A percentile compares a stretch with the other conserved stretches of the same genome.
Conservation (phyloP, 1,140 invertebrate genomes). For the Brachionus sp. region DNA sequence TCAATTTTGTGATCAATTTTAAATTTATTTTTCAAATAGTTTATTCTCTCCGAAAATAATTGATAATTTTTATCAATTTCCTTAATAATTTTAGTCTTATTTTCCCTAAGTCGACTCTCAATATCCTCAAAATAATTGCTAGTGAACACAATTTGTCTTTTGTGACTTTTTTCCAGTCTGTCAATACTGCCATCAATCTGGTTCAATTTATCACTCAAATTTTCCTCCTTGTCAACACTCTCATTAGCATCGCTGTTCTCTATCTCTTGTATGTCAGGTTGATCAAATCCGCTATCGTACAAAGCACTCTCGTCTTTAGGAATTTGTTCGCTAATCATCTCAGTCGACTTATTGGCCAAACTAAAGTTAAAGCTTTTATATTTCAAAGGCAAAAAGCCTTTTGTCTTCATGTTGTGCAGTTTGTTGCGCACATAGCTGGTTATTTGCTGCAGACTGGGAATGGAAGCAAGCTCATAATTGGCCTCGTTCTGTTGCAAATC, state of each 20-base stretch:
- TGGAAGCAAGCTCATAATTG: not conserved
- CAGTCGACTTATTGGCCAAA: too few species aligned
- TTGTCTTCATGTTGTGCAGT: not conserved
- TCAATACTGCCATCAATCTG: not conserved
- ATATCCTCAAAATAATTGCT: slow-evolving; percentile 10
- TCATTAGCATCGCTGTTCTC: not conserved
- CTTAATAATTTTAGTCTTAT: not conserved
- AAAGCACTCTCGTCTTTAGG: not conserved
- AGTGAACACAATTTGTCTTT: not conserved
- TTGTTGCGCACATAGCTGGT: slow-evolving; percentile 9
- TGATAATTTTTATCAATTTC: slow-evolving; percentile 12
- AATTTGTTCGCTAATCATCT: not conserved
- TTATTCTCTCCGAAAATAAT: not conserved
- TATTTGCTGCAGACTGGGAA: not conserved
- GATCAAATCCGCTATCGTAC: not conserved
- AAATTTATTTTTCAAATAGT: slow-evolving; percentile 4
- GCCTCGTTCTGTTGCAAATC: slow-evolving; percentile 4
- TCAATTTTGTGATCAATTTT: not conserved
- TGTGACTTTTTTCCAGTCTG: not conserved
- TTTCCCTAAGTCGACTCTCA: not conserved
- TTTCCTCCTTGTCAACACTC: not conserved
- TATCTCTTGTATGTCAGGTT: not conserved
- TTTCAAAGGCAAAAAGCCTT: not conserved
- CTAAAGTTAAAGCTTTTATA: not conserved
- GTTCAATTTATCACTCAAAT: not conserved